Conservation (phyloP, 1,140 invertebrate species). For the Pseudachorutes palmiensis region DNA sequence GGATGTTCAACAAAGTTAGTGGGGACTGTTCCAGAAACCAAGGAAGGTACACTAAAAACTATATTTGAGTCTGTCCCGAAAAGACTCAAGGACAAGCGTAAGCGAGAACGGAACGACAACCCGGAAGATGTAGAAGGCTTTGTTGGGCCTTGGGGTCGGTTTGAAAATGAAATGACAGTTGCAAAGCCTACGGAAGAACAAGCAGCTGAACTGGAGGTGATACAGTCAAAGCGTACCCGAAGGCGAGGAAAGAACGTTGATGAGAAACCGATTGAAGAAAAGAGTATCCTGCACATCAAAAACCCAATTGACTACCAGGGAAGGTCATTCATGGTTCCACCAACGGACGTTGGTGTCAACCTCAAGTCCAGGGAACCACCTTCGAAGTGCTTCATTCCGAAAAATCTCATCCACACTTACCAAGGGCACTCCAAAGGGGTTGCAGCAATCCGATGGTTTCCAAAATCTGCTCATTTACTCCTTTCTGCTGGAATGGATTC, state of each 20-base stretch:
- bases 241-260: conserved; percentile 71
- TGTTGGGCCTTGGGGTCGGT: conserved; percentile 94
- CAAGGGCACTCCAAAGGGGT: conserved; percentile 96
- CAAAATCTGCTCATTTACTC: conserved; percentile 85
- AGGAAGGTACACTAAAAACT: conserved; percentile 63
- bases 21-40: conserved; percentile 56
- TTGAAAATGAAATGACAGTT: conserved; percentile 77
- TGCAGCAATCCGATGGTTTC: conserved; percentile 91
- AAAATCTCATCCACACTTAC: conserved; percentile 93
- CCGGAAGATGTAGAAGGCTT: conserved; percentile 89
- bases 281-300: conserved; percentile 87
- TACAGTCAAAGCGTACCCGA: conserved; percentile 83
- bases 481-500: conserved; percentile 95
- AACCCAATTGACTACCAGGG: conserved; percentile 79
- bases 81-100: conserved; percentile 72
- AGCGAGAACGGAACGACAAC: conserved; percentile 82
- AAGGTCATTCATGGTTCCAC: conserved; percentile 84
- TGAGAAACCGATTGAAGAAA: conserved; percentile 89
- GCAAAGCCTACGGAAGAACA: conserved; percentile 87
- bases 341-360: conserved; percentile 93
- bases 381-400: conserved; percentile 93
- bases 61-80: conserved; percentile 77
- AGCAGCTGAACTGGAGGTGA: conserved; percentile 84
- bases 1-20: conserved; percentile 49
- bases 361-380: conserved; percentile 84